A percentile compares a stretch with the other conserved stretches of the same genome.
These are phyloP conservation scores for Sebastes hubbsi DNA, from an alignment of 2,797 vertebrate genomes.

Conservation along the genomic window DNA sequence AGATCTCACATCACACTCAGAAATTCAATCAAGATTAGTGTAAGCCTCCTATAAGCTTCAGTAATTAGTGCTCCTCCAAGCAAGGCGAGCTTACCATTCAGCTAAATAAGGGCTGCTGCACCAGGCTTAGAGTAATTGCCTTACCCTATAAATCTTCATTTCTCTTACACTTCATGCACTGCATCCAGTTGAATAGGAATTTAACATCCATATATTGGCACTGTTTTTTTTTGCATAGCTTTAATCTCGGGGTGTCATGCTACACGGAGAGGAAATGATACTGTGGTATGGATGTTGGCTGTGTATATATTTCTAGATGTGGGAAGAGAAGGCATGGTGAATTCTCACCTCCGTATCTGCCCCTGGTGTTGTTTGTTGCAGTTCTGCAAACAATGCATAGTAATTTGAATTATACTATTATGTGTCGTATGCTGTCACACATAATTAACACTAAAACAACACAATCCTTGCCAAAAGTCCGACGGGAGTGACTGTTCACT, in stretches of 20 bases:
- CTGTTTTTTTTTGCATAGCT: conserved; percentile 1
- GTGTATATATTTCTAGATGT: conserved; percentile 4
- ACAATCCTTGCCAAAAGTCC: conserved; percentile 34
- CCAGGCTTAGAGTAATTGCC: conserved; percentile 63
- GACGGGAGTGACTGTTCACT: conserved; percentile 8
- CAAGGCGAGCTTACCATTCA: conserved; percentile 60
- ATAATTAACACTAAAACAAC: conserved; percentile 55
- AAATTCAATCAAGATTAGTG: conserved; percentile 77
- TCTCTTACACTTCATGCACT: conserved; percentile 61
- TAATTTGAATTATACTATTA: conserved; percentile 48
- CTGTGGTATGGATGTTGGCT: conserved; percentile 15
- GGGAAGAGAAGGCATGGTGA: conserved; percentile 29
- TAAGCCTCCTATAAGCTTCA: conserved; percentile 68
- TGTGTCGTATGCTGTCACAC: conserved; percentile 47
- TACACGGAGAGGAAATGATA: conserved; percentile 23
- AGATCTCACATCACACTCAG: conserved; percentile 65
- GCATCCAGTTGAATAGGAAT: conserved; percentile 58
- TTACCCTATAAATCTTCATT: conserved; percentile 70
- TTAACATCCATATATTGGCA: conserved; percentile 52
- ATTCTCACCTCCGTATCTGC: conserved; percentile 52
- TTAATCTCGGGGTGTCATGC: conserved; percentile 43
- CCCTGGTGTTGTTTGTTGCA: conserved; percentile 54
- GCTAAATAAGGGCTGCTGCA: conserved; percentile 62
- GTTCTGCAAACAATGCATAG: conserved; percentile 65
- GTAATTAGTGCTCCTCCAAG: conserved; percentile 74